Evolutionary conservation across 1,140 invertebrate species (phyloP).

Genomic region (Archivesica marissinica): DNA sequence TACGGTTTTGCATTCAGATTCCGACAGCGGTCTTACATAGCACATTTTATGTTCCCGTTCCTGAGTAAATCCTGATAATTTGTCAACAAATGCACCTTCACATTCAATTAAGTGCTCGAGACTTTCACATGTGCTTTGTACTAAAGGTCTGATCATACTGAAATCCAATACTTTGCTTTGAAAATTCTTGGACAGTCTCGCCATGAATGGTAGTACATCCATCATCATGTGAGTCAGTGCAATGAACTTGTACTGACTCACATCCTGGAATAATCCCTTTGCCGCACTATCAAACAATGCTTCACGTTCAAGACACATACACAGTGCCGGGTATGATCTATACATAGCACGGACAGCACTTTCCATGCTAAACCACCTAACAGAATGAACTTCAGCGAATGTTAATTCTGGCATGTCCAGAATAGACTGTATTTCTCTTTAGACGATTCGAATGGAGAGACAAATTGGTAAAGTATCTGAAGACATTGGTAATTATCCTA

Average conservation of each 20-base stretch:
- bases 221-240: conserved; percentile 19
- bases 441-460: not conserved
- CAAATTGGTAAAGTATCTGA: not conserved
- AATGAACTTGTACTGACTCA: conserved; percentile 25
- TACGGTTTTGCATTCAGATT: not conserved
- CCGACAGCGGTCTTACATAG: not conserved
- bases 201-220: conserved; percentile 18
- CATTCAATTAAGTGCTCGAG: conserved; percentile 30
- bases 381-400: conserved; percentile 15
- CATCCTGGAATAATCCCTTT: conserved; percentile 12
- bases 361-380: conserved; percentile 14
- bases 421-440: not conserved
- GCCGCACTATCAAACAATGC: conserved; percentile 3
- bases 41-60: not conserved
- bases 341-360: not conserved
- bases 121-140: not conserved
- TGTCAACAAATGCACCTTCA: conserved; percentile 6
- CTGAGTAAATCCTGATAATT: not conserved
- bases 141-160: not conserved
- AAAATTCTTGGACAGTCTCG: conserved; percentile 6
- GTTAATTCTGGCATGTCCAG: not conserved
- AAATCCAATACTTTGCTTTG: conserved; percentile 8
- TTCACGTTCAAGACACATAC: conserved; percentile 27
- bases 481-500: not conserved
- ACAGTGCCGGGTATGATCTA: not conserved